Conservation (phyloP, 2,113 vertebrate species). For the Pseudorasbora parva region DNA sequence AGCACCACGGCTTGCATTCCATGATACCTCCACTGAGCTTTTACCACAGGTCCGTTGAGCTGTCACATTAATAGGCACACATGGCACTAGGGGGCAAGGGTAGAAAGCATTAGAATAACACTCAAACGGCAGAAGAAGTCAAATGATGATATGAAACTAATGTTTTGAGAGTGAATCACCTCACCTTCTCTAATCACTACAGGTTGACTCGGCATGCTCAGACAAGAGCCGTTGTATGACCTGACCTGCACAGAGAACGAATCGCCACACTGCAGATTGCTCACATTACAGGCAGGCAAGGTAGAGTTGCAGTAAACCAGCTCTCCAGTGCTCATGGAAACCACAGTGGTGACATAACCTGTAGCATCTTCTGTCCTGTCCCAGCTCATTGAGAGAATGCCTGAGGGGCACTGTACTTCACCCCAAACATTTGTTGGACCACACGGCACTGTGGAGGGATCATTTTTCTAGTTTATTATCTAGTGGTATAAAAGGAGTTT, state of each 20-base stretch:
- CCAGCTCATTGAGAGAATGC: constrained; percentile 66
- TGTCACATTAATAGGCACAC: constrained; percentile 67
- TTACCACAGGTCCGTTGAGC: constrained; percentile 61
- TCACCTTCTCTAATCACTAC: constrained; percentile 66
- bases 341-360: constrained; percentile 55
- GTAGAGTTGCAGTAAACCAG: constrained; percentile 59
- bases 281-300: constrained; percentile 44
- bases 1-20: constrained; percentile 70
- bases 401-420: constrained; percentile 64
- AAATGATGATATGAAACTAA: neutral
- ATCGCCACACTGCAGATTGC: constrained; percentile 64
- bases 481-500: neutral
- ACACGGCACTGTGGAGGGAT: constrained; percentile 71
- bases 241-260: constrained; percentile 64
- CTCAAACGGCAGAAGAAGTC: neutral
- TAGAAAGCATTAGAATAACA: neutral
- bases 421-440: constrained; percentile 63
- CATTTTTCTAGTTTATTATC: neutral
- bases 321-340: constrained; percentile 42
- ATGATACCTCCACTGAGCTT: constrained; percentile 61
- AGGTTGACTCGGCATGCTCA: constrained; percentile 61
- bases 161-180: neutral
- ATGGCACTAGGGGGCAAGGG: constrained; percentile 68
- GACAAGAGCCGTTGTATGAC: constrained; percentile 66
- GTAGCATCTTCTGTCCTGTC: constrained; percentile 38